Conservation (phyloP, 2,797 vertebrate species). For the Threskiornis aethiopicus region DNA sequence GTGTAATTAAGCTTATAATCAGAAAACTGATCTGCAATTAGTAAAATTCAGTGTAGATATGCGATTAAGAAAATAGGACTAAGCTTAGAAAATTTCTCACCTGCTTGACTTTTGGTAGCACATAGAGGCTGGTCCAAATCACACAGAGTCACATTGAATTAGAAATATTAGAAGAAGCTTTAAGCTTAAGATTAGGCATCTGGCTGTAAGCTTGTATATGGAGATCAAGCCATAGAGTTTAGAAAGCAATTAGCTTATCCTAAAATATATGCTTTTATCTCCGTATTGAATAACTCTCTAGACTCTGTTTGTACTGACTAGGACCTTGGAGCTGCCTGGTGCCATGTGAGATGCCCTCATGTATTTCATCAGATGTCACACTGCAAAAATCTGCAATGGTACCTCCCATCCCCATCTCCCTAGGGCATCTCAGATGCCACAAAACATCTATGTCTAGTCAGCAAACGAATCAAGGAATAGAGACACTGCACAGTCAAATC, state of each 20-base stretch:
- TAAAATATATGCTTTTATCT: conserved; percentile 24
- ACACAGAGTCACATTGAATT: conserved; percentile 8
- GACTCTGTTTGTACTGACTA: background rate
- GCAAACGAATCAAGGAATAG: background rate
- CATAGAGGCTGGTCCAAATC: background rate
- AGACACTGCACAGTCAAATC: background rate
- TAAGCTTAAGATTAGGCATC: conserved; percentile 27
- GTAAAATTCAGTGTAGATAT: background rate
- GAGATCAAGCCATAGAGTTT: background rate
- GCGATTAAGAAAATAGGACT: background rate
- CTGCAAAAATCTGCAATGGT: background rate
- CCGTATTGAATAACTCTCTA: background rate
- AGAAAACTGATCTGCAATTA: background rate
- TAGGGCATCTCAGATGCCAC: background rate
- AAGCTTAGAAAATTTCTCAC: background rate
- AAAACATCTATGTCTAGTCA: background rate
- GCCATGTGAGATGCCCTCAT: background rate
- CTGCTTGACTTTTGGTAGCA: background rate
- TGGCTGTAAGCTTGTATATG: background rate
- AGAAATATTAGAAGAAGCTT: conserved; percentile 16
- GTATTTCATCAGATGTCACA: background rate
- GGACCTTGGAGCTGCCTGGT: background rate
- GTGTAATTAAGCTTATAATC: background rate
- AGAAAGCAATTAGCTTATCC: conserved; percentile 33
- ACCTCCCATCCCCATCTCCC: background rate